Percentiles rank a stretch among this genome's conserved stretches.
Conservation (phyloP, 64 coral and sea anemone genomes). For the Actinia equina region DNA sequence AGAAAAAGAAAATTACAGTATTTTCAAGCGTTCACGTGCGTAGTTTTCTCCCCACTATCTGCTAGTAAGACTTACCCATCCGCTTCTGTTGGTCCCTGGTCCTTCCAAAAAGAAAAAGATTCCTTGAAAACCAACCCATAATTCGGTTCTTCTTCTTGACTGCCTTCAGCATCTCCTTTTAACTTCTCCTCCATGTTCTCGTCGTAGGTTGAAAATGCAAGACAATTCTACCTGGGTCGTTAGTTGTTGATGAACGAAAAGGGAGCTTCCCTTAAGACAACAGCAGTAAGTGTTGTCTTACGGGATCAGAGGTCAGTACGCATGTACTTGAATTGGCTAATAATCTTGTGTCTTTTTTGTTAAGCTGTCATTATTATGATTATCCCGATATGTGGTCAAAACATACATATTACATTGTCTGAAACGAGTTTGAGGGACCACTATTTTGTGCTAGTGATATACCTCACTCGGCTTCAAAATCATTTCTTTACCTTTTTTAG, state of each 20-base stretch:
- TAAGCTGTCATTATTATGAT: neutral
- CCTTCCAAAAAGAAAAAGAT: neutral
- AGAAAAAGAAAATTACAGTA: neutral
- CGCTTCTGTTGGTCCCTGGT: neutral
- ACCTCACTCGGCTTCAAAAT: too few species aligned
- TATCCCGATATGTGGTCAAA: neutral
- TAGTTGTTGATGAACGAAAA: neutral
- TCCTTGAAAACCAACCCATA: constrained; percentile 25
- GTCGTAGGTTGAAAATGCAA: neutral
- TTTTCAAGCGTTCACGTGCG: neutral
- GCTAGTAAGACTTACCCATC: neutral
- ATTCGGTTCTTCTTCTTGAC: constrained; percentile 14
- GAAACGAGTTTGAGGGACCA: too few species aligned
- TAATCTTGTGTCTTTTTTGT: neutral
- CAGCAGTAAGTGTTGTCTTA: neutral
- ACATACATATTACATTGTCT: neutral
- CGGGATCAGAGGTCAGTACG: constrained; percentile 6
- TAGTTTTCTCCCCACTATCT: neutral
- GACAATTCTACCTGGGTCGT: neutral
- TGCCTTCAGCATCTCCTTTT: neutral
- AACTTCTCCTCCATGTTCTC: neutral
- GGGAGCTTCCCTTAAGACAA: neutral
- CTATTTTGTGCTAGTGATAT: too few species aligned
- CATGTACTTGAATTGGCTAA: neutral
- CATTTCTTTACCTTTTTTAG: too few species aligned